Evolutionary conservation across 2,113 vertebrate species (phyloP).

Genomic region (Ovis aries): ARS-UI_Ramb_v3.0 NC_056068.1:54148501-54149000

Average conservation of each 20-base stretch:
- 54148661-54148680: neutral
- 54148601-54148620: neutral
- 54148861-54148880: neutral
- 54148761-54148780: too few relatives aligned
- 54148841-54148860: neutral
- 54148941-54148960: neutral
- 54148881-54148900: neutral
- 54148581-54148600: neutral
- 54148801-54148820: neutral
- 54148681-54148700: neutral
- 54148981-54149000: neutral
- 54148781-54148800: too few relatives aligned
- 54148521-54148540: neutral
- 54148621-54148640: neutral
- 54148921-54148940: neutral
- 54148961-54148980: neutral
- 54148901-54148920: neutral
- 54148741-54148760: neutral
- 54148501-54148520: neutral
- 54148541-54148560: neutral
- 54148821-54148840: neutral
- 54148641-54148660: neutral
- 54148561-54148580: neutral
- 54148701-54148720: neutral
- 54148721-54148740: neutral